Evolutionary conservation across 2,888 invertebrate species (phyloP), one percentile per base, ranked within the genome.

Genomic region (Tillus elongatus): DNA sequence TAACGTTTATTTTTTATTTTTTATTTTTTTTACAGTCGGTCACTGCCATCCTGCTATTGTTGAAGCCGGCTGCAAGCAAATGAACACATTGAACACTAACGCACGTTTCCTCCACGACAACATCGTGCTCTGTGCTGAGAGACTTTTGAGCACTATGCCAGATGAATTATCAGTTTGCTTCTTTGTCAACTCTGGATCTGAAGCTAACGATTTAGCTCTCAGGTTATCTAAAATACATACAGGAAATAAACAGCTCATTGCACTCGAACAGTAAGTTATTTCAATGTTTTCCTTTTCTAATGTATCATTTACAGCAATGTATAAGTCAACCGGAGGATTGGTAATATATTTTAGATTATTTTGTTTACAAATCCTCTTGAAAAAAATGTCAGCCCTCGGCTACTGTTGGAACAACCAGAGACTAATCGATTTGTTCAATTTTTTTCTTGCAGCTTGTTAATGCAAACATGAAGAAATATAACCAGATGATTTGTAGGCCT

Each of bases 111-210:
- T 98, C 8, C 96, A 97, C 63, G 95, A 97, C 63, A 90, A 95
- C 61, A 70, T 98, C 44, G 92, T 95, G 4, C 72, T 91, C 39
- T 87, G 92, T 53, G 96, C 95, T 3, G 75, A 88, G 57, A 78
- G 82, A 46, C 69, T 98, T 46, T 77, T 85, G 10, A 75, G 75
- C 38, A 82, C 88, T 2, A 72, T 98, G 67, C 97, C 97, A 0
- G 78, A 82, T 37, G 73, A 77, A 15, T 70, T 98, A 24, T 86
- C 87, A 11, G 89, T 95, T 3, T 93, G 95, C 57, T 97, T 86
- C 70, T 85, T 97, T 61, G 93, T 95, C 37, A 98, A 98, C 68
- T 98, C 97, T 0, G 98, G 97, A 6, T 97, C 96, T 3, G 98
- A 98, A 69, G 97, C 97, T 4, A 98, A 97, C 64, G 98, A 98